Evolutionary conservation across 2,797 vertebrate species (phyloP), one percentile per base, ranked within the genome.

Genomic region (Xyrichtys novacula): DNA sequence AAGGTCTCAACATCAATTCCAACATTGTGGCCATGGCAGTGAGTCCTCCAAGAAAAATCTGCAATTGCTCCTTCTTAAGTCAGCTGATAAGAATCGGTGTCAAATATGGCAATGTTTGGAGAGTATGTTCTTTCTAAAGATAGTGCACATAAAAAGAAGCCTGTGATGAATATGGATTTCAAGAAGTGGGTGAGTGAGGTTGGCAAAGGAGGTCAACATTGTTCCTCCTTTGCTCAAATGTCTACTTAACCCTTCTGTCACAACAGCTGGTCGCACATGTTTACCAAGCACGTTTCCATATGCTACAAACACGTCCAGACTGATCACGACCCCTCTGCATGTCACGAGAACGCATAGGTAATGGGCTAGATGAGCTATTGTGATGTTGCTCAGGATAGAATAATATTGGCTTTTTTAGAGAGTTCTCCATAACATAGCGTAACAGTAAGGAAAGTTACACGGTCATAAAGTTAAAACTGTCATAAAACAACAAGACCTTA

Each of bases 181-280:
- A n/a, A 43, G n/a, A 10, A 52, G 26, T 49, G 19, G 49, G 25
- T 46, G 1, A 49, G n/a, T 15, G 20, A 22, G 20, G 12, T 20
- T 25, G 14, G 1, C 23, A 36, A 57, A 73, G 11, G 38, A 73
- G 57, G 57, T 16, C n/a, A 65, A 19, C 32, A 17, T 32, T 38
- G n/a, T 60, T 63, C 12, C 43, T 62, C 28, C 52, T 52, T 20
- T 17, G 25, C 34, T 46, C 31, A 68, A 59, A 74, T 71, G 17
- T 11, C 42, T 44, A 74, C 72, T 58, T 67, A 10, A 44, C 11
- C 62, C 56, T 50, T 53, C 44, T 74, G 79, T 66, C 67, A 65
- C 49, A 68, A 47, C 83, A 87, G 85, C 80, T 83, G 79, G 14
- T 54, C 9, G 14, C 67, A 68, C n/a, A 34, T n/a, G 47, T 75